Base-by-base conservation (phyloP, 2,888 invertebrate species). In the Esperia sulphurella region DNA sequence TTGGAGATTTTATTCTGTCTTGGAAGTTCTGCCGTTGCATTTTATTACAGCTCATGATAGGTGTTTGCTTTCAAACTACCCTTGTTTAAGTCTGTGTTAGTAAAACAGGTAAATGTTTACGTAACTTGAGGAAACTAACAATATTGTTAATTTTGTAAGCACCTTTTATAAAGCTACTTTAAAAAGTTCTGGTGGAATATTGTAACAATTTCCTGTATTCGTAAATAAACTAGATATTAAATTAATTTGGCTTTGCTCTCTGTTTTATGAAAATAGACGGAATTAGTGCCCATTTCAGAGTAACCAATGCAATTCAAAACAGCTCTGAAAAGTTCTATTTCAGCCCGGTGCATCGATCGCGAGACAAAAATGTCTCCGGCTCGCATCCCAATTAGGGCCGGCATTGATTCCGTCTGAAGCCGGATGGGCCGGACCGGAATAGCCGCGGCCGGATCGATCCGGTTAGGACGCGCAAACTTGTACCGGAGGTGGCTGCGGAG, bases 361-460 rank as follows among this genome's bases (percentile, higher is more conserved):
- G 54, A 55, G 60, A 68, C 72, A 77, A 80, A 81, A 83, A 75
- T 79, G 71, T 72, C 75, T 66, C 73, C 61, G 62, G 53, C 68
- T 71, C 71, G 71, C 66, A 63, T 59, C 70, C 76, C 80, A 84
- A 84, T 85, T 81, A 84, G 66, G 65, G 65, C 49, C 79, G n/a
- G 82, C 85, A 81, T 75, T 82, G 84, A 82, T 81, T 75, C 71
- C 68, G 83, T 79, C 81, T 83, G 76, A 79, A 35, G 35, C 35
- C 35, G n/a, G 8, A 35, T 71, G 62, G n/a, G 55, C 63, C 65
- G 61, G 65, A 61, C 71, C 70, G 58, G 80, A 83, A 69, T 79
- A 58, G 55, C 59, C 54, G 58, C 57, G 54, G 44, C 55, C 52
- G 48, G 48, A 72, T 79, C 79, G 72, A 71, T 68, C 53, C 48